Percentiles rank a stretch among this genome's conserved stretches.
Conservation (phyloP, 2,888 invertebrate genomes). For the Dryobota labecula region DNA sequence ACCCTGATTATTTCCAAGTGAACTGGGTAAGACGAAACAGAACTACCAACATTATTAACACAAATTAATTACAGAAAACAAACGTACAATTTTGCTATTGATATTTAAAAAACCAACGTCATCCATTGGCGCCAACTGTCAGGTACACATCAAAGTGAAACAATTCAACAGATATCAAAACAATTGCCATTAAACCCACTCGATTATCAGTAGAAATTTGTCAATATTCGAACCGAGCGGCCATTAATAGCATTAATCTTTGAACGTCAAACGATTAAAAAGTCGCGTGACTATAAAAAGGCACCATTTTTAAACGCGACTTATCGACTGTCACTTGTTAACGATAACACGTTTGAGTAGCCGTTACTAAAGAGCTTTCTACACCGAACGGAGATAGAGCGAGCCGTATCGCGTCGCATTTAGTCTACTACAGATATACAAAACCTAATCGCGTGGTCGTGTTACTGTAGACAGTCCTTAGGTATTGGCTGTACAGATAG, state of each 20-base stretch:
- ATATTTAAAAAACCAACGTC: slow-evolving; percentile 39
- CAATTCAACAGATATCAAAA: slow-evolving; percentile 72
- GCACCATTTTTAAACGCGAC: slow-evolving; percentile 84
- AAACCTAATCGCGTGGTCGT: slow-evolving; percentile 41
- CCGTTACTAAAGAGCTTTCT: slow-evolving; percentile 65
- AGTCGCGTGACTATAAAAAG: slow-evolving; percentile 87
- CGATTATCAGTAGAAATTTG: slow-evolving; percentile 83
- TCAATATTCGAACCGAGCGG: slow-evolving; percentile 82
- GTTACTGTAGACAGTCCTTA: slow-evolving; percentile 26
- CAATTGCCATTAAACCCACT: slow-evolving; percentile 78
- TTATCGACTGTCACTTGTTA: slow-evolving; percentile 81
- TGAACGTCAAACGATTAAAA: slow-evolving; percentile 83
- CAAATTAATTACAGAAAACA: background rate
- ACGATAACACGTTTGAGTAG: slow-evolving; percentile 65
- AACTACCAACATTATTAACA: slow-evolving; percentile 16
- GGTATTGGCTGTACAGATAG: slow-evolving; percentile 47
- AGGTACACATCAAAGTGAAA: slow-evolving; percentile 64
- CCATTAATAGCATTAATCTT: slow-evolving; percentile 85
- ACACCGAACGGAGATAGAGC: slow-evolving; percentile 28
- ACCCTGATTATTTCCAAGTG: slow-evolving; percentile 3
- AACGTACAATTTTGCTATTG: background rate
- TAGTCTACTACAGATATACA: slow-evolving; percentile 16
- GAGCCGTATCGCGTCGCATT: slow-evolving; percentile 39
- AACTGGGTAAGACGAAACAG: slow-evolving; percentile 31
- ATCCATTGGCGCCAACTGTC: slow-evolving; percentile 53